Evolutionary conservation across 2,113 vertebrate species (phyloP).

Genomic region (Pontoporia blainvillei): DNA sequence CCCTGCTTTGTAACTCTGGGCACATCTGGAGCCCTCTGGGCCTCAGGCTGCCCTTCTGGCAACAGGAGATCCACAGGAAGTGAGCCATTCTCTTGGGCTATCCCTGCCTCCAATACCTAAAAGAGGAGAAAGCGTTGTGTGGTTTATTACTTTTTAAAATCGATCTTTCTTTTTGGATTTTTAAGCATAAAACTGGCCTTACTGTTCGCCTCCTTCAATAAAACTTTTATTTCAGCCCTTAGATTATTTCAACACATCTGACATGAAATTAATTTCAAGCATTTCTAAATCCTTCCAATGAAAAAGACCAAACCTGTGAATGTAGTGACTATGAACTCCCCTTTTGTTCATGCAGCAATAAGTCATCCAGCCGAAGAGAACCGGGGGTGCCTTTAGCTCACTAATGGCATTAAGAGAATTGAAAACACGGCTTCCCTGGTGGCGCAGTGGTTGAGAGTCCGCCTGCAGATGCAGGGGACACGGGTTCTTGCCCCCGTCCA

Average conservation of each 20-base stretch:
- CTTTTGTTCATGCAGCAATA: not conserved
- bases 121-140: too few species aligned
- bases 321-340: not conserved
- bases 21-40: too few species aligned
- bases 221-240: not conserved
- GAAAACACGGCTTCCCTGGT: not conserved
- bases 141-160: too few species aligned
- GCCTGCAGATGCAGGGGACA: too few species aligned
- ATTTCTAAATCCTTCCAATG: not conserved
- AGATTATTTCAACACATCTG: not conserved
- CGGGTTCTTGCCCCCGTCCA: too few species aligned
- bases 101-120: too few species aligned
- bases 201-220: not conserved
- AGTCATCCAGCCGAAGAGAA: not conserved
- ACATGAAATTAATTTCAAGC: not conserved
- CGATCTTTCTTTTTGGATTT: not conserved
- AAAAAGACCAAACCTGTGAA: not conserved
- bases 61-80: too few species aligned
- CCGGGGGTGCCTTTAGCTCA: not conserved
- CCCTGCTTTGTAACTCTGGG: too few species aligned
- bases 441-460: too few species aligned
- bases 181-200: not conserved
- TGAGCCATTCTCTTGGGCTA: too few species aligned
- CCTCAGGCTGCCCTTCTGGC: too few species aligned
- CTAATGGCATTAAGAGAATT: not conserved